A percentile compares a stretch with the other conserved stretches of the same genome.
phyloP scores from a whole-genome alignment of 2,888 invertebrate species.

The Agonopterix heracliana region DNA sequence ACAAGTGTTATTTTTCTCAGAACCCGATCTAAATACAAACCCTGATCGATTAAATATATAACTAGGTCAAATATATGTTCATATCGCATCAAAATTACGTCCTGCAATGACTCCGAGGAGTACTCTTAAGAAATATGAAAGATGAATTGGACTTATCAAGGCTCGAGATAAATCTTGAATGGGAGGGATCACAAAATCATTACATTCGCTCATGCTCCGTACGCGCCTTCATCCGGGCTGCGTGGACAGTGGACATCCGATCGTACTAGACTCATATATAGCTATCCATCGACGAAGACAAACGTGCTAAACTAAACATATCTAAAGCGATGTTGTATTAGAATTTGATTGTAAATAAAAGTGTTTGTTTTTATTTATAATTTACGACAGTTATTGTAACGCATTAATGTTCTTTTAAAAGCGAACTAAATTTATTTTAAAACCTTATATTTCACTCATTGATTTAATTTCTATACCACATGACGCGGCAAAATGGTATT shows the following conservation, averaged over 20 bases:
- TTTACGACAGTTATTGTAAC: too few species aligned
- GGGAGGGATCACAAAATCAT: constrained; percentile 57
- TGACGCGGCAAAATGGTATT: constrained; percentile 53
- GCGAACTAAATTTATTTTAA: too few species aligned
- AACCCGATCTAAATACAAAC: too few species aligned
- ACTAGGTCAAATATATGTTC: too few species aligned
- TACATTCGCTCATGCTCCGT: constrained; percentile 70
- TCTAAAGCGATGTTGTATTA: neutral
- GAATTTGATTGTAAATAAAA: too few species aligned
- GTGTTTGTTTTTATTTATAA: neutral
- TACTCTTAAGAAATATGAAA: neutral
- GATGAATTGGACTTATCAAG: neutral
- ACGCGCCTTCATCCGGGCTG: constrained; percentile 35
- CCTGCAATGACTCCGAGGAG: too few species aligned
- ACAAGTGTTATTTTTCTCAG: too few species aligned
- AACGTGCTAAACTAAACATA: too few species aligned
- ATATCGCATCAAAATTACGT: too few species aligned
- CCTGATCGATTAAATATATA: too few species aligned
- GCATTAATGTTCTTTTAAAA: too few species aligned
- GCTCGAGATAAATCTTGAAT: constrained; percentile 29
- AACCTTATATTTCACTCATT: too few species aligned
- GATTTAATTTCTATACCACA: constrained; percentile 33
- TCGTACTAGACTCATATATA: neutral
- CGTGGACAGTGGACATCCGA: constrained; percentile 17
- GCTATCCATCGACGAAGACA: neutral